phyloP scores from a whole-genome alignment of 2,888 invertebrate species.

The Drosophila mayaguana region DNA sequence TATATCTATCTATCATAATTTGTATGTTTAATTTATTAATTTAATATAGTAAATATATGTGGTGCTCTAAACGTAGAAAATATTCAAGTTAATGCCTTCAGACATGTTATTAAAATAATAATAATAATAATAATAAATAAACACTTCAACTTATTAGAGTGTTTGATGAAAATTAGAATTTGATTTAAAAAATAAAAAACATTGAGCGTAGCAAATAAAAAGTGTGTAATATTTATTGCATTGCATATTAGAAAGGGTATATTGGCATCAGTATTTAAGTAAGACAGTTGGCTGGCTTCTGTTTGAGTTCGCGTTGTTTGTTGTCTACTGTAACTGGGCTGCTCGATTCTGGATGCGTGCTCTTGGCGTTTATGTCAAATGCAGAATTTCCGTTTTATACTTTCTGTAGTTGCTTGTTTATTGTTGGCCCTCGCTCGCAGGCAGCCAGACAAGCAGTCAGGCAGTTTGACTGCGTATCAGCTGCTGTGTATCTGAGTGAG shows the following conservation, averaged over 20 bases:
- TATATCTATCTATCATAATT: too few relatives aligned
- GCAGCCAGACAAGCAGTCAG: slow-evolving; percentile 28
- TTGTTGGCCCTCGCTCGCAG: slow-evolving; percentile 56
- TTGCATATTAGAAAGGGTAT: slow-evolving; percentile 9
- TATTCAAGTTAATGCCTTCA: background rate
- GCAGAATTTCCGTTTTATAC: slow-evolving; percentile 72
- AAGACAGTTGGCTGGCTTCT: background rate
- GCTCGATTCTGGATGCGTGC: slow-evolving; percentile 50
- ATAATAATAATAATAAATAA: too few relatives aligned
- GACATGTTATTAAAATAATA: background rate
- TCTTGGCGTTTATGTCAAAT: slow-evolving; percentile 75
- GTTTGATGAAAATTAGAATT: background rate
- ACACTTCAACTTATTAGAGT: background rate
- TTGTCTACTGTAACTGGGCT: slow-evolving; percentile 5
- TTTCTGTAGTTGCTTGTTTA: slow-evolving; percentile 71
- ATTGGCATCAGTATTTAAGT: background rate
- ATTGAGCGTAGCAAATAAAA: background rate
- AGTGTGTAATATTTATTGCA: background rate
- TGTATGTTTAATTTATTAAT: background rate
- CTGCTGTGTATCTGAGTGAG: slow-evolving; percentile 26
- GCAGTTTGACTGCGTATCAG: slow-evolving; percentile 27
- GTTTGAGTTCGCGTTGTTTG: slow-evolving; percentile 31
- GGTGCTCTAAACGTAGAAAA: background rate
- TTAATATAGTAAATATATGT: background rate
- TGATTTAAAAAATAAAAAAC: background rate